Conservation (phyloP, 2,888 invertebrate species). For the Plebejus anna region DNA sequence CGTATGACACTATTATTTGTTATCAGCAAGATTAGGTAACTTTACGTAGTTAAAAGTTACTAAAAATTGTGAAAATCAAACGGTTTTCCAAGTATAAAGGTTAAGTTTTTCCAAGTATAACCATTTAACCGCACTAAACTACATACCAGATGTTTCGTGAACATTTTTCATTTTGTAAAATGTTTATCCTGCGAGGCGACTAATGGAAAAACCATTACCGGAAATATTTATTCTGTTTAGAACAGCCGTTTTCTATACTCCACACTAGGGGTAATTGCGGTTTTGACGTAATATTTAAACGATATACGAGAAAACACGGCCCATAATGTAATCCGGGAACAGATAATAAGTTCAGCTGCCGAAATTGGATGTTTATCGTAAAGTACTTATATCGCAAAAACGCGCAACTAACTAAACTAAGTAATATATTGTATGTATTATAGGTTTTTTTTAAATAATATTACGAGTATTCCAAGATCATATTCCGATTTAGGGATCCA, state of each 20-base stretch:
- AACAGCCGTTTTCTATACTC: constrained; percentile 4
- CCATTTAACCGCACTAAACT: neutral
- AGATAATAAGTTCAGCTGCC: neutral
- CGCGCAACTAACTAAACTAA: too few species aligned
- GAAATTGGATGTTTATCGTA: neutral
- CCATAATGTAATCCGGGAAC: neutral
- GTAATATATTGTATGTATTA: too few species aligned
- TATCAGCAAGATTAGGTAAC: too few species aligned
- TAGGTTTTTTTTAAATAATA: too few species aligned
- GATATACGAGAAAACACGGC: neutral
- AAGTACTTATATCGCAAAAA: too few species aligned
- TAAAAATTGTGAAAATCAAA: neutral
- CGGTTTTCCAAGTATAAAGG: neutral
- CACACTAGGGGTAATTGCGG: neutral
- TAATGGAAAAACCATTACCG: constrained; percentile 16
- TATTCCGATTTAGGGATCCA: too few species aligned
- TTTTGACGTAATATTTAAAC: neutral
- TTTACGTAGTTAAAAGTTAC: too few species aligned
- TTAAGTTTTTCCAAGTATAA: neutral
- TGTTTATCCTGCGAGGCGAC: constrained; percentile 5
- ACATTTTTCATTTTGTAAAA: neutral
- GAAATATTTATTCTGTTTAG: neutral
- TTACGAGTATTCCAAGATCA: too few species aligned
- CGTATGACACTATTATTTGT: too few species aligned
- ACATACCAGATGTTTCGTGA: neutral